Percentiles rank a stretch among this genome's conserved stretches.
These are phyloP conservation scores for Globia sparganii DNA, from an alignment of 2,888 invertebrate species.

Conservation along the genomic window DNA sequence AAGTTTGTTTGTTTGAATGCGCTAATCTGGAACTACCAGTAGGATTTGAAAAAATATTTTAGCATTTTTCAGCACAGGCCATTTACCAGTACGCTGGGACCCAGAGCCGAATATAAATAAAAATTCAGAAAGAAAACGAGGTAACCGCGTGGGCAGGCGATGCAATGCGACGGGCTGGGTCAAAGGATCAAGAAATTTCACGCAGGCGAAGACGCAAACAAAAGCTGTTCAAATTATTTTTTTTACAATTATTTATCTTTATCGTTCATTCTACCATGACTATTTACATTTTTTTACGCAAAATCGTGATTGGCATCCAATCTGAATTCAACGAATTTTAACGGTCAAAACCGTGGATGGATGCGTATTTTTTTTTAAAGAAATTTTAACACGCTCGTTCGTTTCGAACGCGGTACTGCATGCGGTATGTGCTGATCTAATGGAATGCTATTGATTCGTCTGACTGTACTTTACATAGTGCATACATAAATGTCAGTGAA, in stretches of 20 bases:
- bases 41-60: not conserved
- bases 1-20: not conserved
- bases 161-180: not conserved
- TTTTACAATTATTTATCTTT: not conserved
- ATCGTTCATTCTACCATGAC: not conserved
- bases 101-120: not conserved
- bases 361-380: slow-evolving; percentile 2
- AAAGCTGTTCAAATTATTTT: not conserved
- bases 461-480: slow-evolving; percentile 25
- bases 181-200: not conserved
- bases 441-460: slow-evolving; percentile 68
- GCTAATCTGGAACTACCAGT: not conserved
- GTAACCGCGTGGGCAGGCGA: not conserved
- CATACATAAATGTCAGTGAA: too few relatives aligned
- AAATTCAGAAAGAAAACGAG: not conserved
- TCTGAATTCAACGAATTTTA: slow-evolving; percentile 39
- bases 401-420: slow-evolving; percentile 14
- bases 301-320: slow-evolving; percentile 31
- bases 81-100: not conserved
- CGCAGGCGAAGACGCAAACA: not conserved
- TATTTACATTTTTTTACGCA: slow-evolving; percentile 1
- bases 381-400: slow-evolving; percentile 33
- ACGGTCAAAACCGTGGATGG: slow-evolving; percentile 19
- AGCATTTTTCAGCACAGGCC: too few relatives aligned
- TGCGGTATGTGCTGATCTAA: slow-evolving; percentile 50